Base-by-base conservation (phyloP, 2,113 vertebrate genomes). In the Acanthochromis polyacanthus region DNA sequence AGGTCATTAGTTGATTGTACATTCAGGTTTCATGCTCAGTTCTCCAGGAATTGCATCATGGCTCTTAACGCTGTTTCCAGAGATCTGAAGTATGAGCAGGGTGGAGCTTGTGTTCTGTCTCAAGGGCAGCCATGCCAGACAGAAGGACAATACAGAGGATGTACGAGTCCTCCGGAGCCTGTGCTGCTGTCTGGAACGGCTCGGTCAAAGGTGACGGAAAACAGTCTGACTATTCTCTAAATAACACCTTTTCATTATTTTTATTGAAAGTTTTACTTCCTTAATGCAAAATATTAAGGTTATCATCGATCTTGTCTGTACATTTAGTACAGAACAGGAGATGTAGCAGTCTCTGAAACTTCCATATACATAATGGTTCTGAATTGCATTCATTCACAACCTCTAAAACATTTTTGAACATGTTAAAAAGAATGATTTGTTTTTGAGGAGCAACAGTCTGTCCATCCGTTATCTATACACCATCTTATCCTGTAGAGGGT, bases 41-140 rank as follows among this genome's bases (percentile, higher is more conserved):
- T 22, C 30, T 62, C 5, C 57, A 23, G 22, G 19, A 46, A 62
- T 32, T 78, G 57, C 65, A 69, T 78, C 48, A 78, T 23, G 22
- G 19, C 23, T 45, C 46, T 67, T 51, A 43, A 22, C 52, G 48
- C 11, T 22, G 51, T 69, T 69, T 43, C 4, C 25, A 15, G 11
- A 36, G 25, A 30, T 68, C 22, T 50, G 25, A 66, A 58, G 51
- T 56, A 15, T 10, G 32, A 51, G 22, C 45, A 43, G 56, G 45
- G 11, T 30, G 8, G 52, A 66, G 22, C 69, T 51, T 30, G 50
- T 55, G 30, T 19, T 56, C n/a, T 0, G 2, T 56, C 43, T 67
- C 53, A 76, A 59, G 62, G 62, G 53, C 73, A 48, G 5, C 1
- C 43, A 25, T 63, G 57, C 56, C 46, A 55, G 57, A 55, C 65